A percentile compares a stretch with the other conserved stretches of the same genome.
Conservation (phyloP, 64 coral and sea anemone genomes). For the Stichodactyla helianthus region DNA sequence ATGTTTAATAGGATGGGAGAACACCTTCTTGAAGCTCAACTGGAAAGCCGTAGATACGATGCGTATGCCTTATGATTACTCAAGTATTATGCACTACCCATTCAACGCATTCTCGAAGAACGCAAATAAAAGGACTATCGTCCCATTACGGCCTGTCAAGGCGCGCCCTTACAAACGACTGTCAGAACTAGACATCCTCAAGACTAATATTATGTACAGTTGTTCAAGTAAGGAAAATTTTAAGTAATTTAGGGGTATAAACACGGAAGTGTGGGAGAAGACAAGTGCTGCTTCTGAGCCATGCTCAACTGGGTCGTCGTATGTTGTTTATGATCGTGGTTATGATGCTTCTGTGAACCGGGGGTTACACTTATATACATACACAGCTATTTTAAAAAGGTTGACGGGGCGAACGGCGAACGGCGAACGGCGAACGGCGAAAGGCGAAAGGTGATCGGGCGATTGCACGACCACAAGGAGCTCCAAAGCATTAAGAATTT, state of each 20-base stretch:
- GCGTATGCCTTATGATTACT: constrained; percentile 67
- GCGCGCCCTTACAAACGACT: constrained; percentile 73
- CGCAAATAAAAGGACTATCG: constrained; percentile 50
- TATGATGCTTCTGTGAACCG: too few relatives aligned
- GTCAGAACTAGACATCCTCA: constrained; percentile 56
- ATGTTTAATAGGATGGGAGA: constrained; percentile 64
- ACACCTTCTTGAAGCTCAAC: constrained; percentile 67
- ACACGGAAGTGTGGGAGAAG: too few relatives aligned
- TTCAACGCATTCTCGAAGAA: constrained; percentile 79
- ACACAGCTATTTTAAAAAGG: too few relatives aligned
- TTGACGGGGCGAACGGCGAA: too few relatives aligned
- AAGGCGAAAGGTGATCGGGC: too few relatives aligned
- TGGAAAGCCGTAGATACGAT: constrained; percentile 77
- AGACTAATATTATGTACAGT: constrained; percentile 70
- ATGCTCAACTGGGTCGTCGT: too few relatives aligned
- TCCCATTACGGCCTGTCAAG: constrained; percentile 40
- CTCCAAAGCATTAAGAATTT: too few relatives aligned
- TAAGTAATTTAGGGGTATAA: background rate
- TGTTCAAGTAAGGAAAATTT: constrained; percentile 36
- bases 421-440: too few relatives aligned
- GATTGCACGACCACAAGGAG: too few relatives aligned
- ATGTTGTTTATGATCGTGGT: too few relatives aligned
- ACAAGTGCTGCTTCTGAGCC: too few relatives aligned
- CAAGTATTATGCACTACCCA: constrained; percentile 95
- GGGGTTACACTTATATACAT: too few relatives aligned